Percentiles rank a stretch among this genome's conserved stretches.
phyloP scores from a whole-genome alignment of 2,113 vertebrate genomes.

The Diphyllodes magnificus region DNA sequence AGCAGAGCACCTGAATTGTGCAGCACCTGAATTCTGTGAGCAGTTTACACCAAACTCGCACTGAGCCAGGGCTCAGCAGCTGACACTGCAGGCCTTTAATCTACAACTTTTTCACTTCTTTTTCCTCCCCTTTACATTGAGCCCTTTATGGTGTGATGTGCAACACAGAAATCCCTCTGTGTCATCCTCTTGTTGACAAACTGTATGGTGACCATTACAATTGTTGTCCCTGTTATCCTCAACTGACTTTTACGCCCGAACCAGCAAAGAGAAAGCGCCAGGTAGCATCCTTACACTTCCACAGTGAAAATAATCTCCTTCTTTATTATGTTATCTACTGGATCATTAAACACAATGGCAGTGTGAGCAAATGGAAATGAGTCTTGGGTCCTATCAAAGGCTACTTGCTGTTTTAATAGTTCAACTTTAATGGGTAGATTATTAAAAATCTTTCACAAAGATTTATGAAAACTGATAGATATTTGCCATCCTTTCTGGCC shows the following conservation, averaged over 20 bases:
- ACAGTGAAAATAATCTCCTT: slow-evolving; percentile 8
- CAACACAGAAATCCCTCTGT: background rate
- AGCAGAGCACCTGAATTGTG: background rate
- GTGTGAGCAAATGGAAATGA: slow-evolving; percentile 35
- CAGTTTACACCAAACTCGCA: background rate
- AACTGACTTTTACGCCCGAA: background rate
- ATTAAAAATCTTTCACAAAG: slow-evolving; percentile 26
- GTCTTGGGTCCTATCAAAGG: slow-evolving; percentile 35
- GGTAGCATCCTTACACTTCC: slow-evolving; percentile 20
- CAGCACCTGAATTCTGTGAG: background rate
- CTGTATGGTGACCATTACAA: background rate
- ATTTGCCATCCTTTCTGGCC: background rate
- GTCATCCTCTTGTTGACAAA: background rate
- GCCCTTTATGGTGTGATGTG: background rate
- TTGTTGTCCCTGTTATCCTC: background rate
- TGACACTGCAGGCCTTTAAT: background rate
- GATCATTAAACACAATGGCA: slow-evolving; percentile 43
- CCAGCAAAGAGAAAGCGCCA: slow-evolving; percentile 14
- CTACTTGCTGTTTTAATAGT: slow-evolving; percentile 24
- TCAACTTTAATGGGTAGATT: slow-evolving; percentile 12
- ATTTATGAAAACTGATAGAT: background rate
- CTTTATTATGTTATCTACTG: slow-evolving; percentile 35
- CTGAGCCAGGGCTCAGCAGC: background rate
- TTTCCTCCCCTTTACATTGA: background rate
- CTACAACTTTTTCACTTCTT: background rate